Evolutionary conservation across 2,797 vertebrate genomes (phyloP).

Genomic region (Carcharodon carcharias): DNA sequence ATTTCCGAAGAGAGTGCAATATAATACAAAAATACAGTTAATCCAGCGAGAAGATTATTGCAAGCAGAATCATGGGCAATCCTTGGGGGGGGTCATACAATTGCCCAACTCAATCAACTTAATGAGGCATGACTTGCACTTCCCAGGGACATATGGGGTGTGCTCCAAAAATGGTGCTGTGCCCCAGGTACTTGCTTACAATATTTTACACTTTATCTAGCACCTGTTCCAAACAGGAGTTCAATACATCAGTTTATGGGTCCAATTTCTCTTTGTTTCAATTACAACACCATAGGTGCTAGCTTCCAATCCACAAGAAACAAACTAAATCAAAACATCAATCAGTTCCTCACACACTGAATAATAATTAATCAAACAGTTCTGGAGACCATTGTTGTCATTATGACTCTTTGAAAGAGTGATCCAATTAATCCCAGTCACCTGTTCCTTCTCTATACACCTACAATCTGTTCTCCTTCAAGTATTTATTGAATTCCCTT

Average conservation of each 20-base stretch:
- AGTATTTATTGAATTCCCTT: neutral
- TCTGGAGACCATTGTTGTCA: neutral
- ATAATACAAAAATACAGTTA: neutral
- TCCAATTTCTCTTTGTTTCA: neutral
- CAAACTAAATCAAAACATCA: neutral
- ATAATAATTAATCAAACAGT: neutral
- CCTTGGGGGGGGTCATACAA: neutral
- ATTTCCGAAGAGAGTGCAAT: neutral
- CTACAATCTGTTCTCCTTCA: neutral
- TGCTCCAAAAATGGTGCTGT: neutral
- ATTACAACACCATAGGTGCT: neutral
- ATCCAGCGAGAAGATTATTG: slow-evolving; percentile 2
- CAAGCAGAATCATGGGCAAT: neutral
- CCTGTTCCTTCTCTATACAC: neutral
- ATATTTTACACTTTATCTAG: neutral
- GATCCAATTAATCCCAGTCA: neutral
- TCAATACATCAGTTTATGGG: neutral
- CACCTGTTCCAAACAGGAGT: neutral
- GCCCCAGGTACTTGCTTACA: neutral
- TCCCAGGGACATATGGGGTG: neutral
- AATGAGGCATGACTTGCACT: neutral
- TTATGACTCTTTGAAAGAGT: neutral
- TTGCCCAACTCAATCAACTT: slow-evolving; percentile 16
- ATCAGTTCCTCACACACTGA: neutral
- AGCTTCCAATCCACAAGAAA: neutral